Evolutionary conservation across 2,797 vertebrate species (phyloP), one percentile per base, ranked within the genome.

Genomic region (Sebastes umbrosus): DNA sequence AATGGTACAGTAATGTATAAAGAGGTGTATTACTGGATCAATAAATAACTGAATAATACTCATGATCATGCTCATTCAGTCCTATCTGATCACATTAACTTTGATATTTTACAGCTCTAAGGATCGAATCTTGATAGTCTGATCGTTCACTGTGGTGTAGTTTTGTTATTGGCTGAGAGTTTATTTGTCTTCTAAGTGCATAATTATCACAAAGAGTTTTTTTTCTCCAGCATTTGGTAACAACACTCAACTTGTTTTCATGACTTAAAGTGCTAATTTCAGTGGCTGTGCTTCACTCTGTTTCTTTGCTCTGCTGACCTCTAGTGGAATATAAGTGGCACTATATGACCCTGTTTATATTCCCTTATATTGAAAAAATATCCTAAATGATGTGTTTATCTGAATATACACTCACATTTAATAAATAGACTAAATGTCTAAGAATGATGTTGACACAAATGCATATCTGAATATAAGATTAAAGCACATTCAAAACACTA

Each of bases 241-340:
- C 66, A 72, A 50, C 14, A 36, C 20, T 32, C 25, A 31, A 46
- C 22, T 68, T n/a, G 8, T 64, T 74, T 84, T 85, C 16, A 20
- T 59, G 31, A 78, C 29, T 32, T 32, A 3, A 9, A 58, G 62
- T 54, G 69, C 3, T 52, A 54, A 79, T 83, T 69, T 77, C 69
- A 68, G 5, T 32, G 36, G 31, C 39, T 24, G 34, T 60, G 11
- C 16, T 12, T 62, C 67, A 54, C 25, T 88, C 12, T 84, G 77
- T 84, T 87, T 90, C 50, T 85, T 65, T 77, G 55, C 57, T 22
- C 87, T 93, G 93, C 88, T 93, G 93, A 88, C 91, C 90, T 92
- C 93, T 92, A 86, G 88, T 90, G 93, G 91, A 43, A 2, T 69
- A 52, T 10, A 27, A 27, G 0, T 4, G 31, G 22, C 64, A 90